Percentiles rank a stretch among this genome's conserved stretches.
phyloP scores from a whole-genome alignment of 2,888 invertebrate species.

The Agriopis aurantiaria region DNA sequence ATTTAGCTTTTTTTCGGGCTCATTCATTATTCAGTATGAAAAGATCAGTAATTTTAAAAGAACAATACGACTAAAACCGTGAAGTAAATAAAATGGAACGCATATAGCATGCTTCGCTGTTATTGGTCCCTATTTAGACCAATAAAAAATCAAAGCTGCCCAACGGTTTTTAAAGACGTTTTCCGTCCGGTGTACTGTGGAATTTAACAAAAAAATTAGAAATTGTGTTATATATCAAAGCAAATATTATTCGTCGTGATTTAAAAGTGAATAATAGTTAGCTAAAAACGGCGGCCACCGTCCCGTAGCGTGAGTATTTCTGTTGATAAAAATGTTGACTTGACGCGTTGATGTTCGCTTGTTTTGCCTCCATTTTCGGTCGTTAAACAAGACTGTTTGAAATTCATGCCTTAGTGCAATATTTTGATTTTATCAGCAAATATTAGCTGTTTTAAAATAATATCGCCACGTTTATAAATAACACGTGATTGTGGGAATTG shows the following conservation, averaged over 20 bases:
- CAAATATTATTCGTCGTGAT: conserved; percentile 57
- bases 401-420: conserved; percentile 63
- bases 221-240: conserved; percentile 59
- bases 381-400: conserved; percentile 70
- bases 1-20: too few species aligned
- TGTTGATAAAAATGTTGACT: conserved; percentile 62
- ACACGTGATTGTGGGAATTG: conserved; percentile 67
- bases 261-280: conserved; percentile 56
- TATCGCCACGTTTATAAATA: conserved; percentile 47
- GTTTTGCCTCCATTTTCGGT: conserved; percentile 84
- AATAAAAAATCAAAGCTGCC: conserved; percentile 69
- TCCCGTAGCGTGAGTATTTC: conserved; percentile 69
- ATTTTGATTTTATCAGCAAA: conserved; percentile 38
- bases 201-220: conserved; percentile 61
- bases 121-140: conserved; percentile 66
- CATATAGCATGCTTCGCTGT: conserved; percentile 42
- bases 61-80: too few species aligned
- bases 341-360: conserved; percentile 78
- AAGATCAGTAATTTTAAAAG: too few species aligned
- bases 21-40: too few species aligned
- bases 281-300: conserved; percentile 73
- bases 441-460: conserved; percentile 32
- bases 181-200: conserved; percentile 75
- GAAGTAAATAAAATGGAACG: conserved; percentile 48
- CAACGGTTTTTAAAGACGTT: conserved; percentile 82